A percentile compares a stretch with the other conserved stretches of the same genome.
Conservation (phyloP, 2,797 vertebrate species). For the Hemitrygon akajei region DNA sequence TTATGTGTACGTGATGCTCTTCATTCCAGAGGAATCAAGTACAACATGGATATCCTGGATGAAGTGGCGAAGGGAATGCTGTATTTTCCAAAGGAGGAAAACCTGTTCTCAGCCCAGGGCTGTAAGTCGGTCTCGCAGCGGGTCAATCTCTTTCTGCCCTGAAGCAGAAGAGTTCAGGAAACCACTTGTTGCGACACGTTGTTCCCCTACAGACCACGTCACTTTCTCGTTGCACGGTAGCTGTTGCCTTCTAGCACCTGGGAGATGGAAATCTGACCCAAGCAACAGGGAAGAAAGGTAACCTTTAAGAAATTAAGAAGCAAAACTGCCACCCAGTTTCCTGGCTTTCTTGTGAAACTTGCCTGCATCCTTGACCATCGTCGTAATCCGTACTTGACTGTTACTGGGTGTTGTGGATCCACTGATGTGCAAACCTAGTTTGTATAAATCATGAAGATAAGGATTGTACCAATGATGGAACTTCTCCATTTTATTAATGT, state of each 20-base stretch:
- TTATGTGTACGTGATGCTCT: conserved; percentile 79
- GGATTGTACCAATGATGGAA: neutral
- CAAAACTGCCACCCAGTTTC: neutral
- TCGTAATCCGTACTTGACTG: neutral
- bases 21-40: conserved; percentile 63
- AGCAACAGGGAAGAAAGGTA: neutral
- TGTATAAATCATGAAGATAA: neutral
- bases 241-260: neutral
- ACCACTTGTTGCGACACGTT: neutral
- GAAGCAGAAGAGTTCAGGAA: conserved; percentile 43
- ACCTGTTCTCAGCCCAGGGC: conserved; percentile 86
- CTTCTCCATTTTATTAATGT: neutral
- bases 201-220: neutral
- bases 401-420: neutral
- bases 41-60: conserved; percentile 67
- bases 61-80: conserved; percentile 79
- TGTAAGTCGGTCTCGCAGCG: conserved; percentile 91
- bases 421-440: neutral
- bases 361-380: neutral
- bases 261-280: neutral
- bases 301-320: neutral
- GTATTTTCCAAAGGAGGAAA: conserved; percentile 82
- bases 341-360: neutral
- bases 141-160: conserved; percentile 83
- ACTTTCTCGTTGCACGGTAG: neutral